These are phyloP conservation scores for Thripadectes ignobilis DNA, from an alignment of 2,797 vertebrate genomes.

Conservation along the genomic window DNA sequence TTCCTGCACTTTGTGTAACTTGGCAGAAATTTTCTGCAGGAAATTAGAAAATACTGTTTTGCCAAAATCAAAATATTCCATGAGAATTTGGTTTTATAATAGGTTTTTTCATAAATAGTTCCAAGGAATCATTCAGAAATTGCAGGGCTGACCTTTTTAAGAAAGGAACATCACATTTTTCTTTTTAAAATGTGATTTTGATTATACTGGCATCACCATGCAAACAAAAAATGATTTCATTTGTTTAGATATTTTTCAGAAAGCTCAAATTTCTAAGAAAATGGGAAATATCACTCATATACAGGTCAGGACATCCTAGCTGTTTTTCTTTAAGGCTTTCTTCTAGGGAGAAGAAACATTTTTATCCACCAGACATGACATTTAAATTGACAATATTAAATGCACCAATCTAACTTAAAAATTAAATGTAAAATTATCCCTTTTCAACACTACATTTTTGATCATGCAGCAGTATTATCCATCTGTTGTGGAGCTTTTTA, in stretches of 20 bases:
- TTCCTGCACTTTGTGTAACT: background rate
- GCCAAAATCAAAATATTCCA: background rate
- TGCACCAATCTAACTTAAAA: background rate
- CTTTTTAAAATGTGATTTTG: background rate
- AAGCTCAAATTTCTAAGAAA: background rate
- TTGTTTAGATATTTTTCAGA: background rate
- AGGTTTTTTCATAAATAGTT: background rate
- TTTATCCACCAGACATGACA: background rate
- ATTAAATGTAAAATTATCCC: background rate
- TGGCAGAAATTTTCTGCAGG: background rate
- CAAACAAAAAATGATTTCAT: background rate
- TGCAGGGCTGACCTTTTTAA: background rate
- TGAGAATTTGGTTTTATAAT: background rate
- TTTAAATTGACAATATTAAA: conserved; percentile 25
- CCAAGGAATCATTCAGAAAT: background rate
- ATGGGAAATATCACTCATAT: background rate
- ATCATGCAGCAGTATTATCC: background rate
- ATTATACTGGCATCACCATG: background rate
- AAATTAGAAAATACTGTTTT: background rate
- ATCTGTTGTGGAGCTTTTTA: background rate
- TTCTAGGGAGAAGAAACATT: background rate
- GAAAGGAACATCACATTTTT: background rate
- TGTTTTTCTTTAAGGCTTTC: background rate
- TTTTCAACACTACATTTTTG: background rate
- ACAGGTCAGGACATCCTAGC: background rate